Evolutionary conservation across 2,797 vertebrate genomes (phyloP), one percentile per base, ranked within the genome.

Genomic region (Lithobates pipiens): DNA sequence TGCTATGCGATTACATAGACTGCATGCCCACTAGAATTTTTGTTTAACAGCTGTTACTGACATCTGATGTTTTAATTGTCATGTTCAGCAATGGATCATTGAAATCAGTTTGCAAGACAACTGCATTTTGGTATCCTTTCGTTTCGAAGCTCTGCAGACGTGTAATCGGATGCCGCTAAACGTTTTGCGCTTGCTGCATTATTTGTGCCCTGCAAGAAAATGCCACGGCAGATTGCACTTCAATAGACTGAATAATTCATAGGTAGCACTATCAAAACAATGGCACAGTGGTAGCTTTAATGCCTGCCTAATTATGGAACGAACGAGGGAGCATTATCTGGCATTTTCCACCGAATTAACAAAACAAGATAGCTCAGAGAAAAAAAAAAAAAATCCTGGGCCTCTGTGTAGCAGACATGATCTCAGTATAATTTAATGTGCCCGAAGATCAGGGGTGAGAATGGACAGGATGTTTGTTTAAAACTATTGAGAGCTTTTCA

Each of bases 201-300:
- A 46, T 86, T 0, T 88, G 80, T 89, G 91, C 89, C 91, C 92
- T 92, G 90, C 91, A 94, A 94, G 89, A 74, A 89, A 92, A 91
- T 5, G 27, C 88, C 90, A 91, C 89, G 91, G 92, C 77, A 87
- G 81, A 94, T 91, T 89, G 90, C 83, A 68, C 90, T 90, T 90
- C 39, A 80, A 86, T 73, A 87, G 76, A 73, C 80, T 92, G 93
- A 93, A 94, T 93, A 92, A 94, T 94, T 94, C 89, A 94, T 91
- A 82, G 88, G 86, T 89, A 89, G 88, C 80, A 77, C 86, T 89
- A 92, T 91, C 91, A 76, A 54, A 61, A 42, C 50, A 76, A 89
- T 74, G 89, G 81, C 75, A 89, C 86, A 84, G 88, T 70, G 83
- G 90, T 89, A 89, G 84, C 88, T 90, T 89, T 13, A 34, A 86